A percentile compares a stretch with the other conserved stretches of the same genome.
These are phyloP conservation scores for Ceratothoa steindachneri DNA, from an alignment of 2,888 invertebrate genomes.

Conservation along the genomic window DNA sequence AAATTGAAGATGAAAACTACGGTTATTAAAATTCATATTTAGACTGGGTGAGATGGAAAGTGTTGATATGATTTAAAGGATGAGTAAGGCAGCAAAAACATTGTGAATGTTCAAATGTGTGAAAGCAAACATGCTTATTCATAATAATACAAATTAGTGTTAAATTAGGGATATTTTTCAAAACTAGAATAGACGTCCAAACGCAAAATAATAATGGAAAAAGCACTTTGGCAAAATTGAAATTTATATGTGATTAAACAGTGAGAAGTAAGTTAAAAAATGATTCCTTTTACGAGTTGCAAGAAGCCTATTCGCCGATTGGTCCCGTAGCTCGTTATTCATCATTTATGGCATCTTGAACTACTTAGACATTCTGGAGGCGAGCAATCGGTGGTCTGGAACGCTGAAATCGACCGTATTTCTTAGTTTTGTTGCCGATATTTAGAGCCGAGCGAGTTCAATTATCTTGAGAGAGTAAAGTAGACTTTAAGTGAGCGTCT, in stretches of 20 bases:
- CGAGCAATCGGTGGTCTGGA: conserved; percentile 3
- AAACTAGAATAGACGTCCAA: too few species aligned
- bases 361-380: background rate
- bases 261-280: background rate
- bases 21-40: too few species aligned
- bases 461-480: conserved; percentile 13
- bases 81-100: too few species aligned
- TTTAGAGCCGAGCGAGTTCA: conserved; percentile 1
- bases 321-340: background rate
- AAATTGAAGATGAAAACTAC: too few species aligned
- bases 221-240: conserved; percentile 7
- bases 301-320: background rate
- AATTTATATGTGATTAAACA: conserved; percentile 5
- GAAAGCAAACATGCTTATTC: too few species aligned
- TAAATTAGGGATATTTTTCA: too few species aligned
- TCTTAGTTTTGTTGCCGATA: conserved; percentile 13
- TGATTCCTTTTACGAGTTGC: background rate
- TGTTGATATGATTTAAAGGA: too few species aligned
- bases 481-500: conserved; percentile 7
- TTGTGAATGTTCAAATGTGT: too few species aligned
- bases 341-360: conserved; percentile 2
- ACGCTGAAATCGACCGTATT: conserved; percentile 5
- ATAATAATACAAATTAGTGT: too few species aligned
- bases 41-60: too few species aligned
- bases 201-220: too few species aligned